These are phyloP conservation scores for Zeuzera pyrina DNA, from an alignment of 2,888 invertebrate genomes.

Conservation along the genomic window DNA sequence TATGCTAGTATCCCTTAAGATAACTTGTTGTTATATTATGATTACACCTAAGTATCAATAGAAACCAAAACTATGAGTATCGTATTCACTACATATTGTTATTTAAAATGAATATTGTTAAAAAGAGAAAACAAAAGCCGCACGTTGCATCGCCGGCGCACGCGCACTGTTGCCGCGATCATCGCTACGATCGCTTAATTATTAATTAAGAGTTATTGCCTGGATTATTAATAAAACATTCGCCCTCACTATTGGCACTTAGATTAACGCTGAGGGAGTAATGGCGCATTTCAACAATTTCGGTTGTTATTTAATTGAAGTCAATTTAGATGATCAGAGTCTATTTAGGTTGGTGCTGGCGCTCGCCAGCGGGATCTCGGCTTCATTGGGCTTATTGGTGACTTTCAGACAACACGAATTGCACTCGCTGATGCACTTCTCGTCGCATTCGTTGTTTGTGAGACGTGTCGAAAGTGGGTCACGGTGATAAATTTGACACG, in stretches of 20 bases:
- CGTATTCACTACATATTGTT: no score
- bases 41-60: no score
- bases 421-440: constrained; percentile 69
- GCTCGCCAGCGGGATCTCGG: constrained; percentile 70
- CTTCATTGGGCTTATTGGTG: constrained; percentile 74
- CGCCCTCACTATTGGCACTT: constrained; percentile 71
- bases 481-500: constrained; percentile 16
- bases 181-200: constrained; percentile 55
- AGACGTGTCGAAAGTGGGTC: constrained; percentile 30
- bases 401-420: constrained; percentile 73
- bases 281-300: constrained; percentile 74
- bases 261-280: constrained; percentile 72
- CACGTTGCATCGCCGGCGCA: constrained; percentile 20
- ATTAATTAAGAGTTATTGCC: constrained; percentile 65
- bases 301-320: constrained; percentile 75
- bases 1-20: no score
- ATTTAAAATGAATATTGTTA: no score
- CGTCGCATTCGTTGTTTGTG: constrained; percentile 48
- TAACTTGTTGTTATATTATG: no score
- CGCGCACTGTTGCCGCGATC: constrained; percentile 47
- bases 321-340: constrained; percentile 74
- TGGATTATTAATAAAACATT: constrained; percentile 70
- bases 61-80: no score
- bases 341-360: constrained; percentile 74
- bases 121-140: no score